Evolutionary conservation across 2,797 vertebrate species (phyloP).

Genomic region (Poecilia picta): DNA sequence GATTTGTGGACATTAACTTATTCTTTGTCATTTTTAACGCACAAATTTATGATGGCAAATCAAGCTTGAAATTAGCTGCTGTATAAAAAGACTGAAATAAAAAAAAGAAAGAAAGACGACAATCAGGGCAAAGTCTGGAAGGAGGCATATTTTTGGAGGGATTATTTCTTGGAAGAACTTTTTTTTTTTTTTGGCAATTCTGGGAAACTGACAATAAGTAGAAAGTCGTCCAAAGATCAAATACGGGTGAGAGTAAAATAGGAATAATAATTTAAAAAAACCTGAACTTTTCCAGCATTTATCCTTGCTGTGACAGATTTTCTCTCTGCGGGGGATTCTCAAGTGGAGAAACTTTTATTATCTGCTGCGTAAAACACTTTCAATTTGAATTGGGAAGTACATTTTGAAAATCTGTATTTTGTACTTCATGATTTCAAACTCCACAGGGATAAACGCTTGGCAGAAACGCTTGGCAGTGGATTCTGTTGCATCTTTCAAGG

Average conservation of each 20-base stretch:
- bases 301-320: background rate
- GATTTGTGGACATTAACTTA: conserved; percentile 33
- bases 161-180: conserved; percentile 2
- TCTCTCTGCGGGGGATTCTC: background rate
- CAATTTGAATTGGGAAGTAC: background rate
- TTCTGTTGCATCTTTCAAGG: background rate
- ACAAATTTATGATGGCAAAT: conserved; percentile 34
- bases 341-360: background rate
- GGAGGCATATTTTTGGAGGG: background rate
- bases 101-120: background rate
- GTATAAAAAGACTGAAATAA: background rate
- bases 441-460: background rate
- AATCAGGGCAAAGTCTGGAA: background rate
- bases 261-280: background rate
- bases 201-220: background rate
- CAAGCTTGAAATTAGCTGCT: conserved; percentile 16
- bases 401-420: background rate
- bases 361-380: background rate
- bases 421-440: background rate
- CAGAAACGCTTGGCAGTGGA: background rate
- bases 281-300: background rate
- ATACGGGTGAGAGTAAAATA: background rate
- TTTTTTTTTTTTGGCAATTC: background rate
- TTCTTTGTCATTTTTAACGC: conserved; percentile 38
- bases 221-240: background rate